Conservation (phyloP, 2,888 invertebrate species). For the Adineta ricciae region DNA sequence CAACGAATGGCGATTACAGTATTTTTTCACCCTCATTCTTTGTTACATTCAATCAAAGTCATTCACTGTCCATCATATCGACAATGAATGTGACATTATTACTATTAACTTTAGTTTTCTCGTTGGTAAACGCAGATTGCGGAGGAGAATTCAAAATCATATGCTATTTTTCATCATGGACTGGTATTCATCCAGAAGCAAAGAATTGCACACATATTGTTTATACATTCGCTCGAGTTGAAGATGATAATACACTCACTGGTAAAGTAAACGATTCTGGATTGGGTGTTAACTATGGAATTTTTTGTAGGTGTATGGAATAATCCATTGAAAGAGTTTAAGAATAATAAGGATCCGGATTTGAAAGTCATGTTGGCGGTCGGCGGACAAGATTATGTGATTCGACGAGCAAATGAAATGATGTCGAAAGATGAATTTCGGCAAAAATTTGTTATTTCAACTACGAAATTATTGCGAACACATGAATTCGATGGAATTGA, state of each 20-base stretch:
- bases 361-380: constrained; percentile 28
- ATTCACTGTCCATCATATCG: not conserved
- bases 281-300: not conserved
- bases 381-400: constrained; percentile 30
- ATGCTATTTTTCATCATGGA: constrained; percentile 33
- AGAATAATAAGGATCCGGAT: constrained; percentile 24
- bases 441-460: constrained; percentile 29
- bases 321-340: constrained; percentile 30
- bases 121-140: constrained; percentile 3
- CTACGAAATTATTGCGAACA: constrained; percentile 23
- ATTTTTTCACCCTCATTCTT: not conserved
- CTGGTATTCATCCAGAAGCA: constrained; percentile 24
- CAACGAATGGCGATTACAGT: not conserved
- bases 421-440: constrained; percentile 26
- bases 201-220: constrained; percentile 31
- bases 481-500: constrained; percentile 33
- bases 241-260: constrained; percentile 18
- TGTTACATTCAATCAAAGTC: not conserved
- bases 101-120: not conserved
- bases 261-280: not conserved
- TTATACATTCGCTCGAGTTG: constrained; percentile 28
- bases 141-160: constrained; percentile 25
- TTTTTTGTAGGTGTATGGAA: constrained; percentile 32
- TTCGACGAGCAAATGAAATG: constrained; percentile 26
- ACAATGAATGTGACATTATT: not conserved